Conservation (phyloP, 1,140 invertebrate species). For the Macrobrachium rosenbergii region DNA sequence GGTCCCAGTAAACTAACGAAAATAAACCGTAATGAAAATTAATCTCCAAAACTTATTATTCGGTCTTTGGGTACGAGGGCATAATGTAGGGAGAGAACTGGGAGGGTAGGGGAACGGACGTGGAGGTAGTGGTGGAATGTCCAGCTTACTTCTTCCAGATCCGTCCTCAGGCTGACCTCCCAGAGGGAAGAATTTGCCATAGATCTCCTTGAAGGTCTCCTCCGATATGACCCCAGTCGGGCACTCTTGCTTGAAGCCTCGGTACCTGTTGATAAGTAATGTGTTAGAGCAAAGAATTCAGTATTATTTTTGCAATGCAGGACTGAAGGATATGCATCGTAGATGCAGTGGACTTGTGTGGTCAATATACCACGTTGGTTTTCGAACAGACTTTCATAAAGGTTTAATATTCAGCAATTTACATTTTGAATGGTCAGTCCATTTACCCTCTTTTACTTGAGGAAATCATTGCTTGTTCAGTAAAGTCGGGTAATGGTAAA, state of each 20-base stretch:
- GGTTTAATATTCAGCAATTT: too few species aligned
- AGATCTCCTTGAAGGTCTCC: constrained; percentile 75
- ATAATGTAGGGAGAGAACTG: too few species aligned
- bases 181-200: constrained; percentile 76
- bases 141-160: constrained; percentile 59
- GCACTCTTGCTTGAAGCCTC: constrained; percentile 77
- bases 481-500: too few species aligned
- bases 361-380: constrained; percentile 67
- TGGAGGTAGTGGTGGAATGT: background rate
- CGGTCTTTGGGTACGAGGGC: too few species aligned
- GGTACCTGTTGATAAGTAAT: constrained; percentile 75
- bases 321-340: background rate
- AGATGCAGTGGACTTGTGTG: too few species aligned
- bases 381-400: too few species aligned
- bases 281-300: constrained; percentile 58
- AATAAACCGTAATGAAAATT: too few species aligned
- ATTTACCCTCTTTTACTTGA: too few species aligned
- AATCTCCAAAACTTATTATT: too few species aligned
- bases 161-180: constrained; percentile 71
- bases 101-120: background rate
- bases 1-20: too few species aligned
- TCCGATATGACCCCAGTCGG: constrained; percentile 75
- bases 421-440: too few species aligned
- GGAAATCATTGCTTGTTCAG: too few species aligned
- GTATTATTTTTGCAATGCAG: background rate